phyloP scores from a whole-genome alignment of 2,113 vertebrate genomes.

The Gallinago undulata region DNA sequence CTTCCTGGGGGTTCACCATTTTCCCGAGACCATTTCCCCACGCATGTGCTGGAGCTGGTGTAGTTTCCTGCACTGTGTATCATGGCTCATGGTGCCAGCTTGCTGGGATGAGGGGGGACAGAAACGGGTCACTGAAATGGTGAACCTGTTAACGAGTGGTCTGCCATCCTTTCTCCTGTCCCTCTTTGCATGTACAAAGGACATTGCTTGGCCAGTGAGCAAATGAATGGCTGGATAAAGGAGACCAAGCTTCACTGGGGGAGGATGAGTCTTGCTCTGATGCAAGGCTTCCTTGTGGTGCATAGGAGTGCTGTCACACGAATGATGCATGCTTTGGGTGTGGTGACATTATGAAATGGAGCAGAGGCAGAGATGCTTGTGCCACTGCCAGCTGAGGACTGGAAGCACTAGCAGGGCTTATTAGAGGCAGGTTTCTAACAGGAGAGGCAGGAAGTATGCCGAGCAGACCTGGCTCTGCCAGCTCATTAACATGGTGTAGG shows the following conservation, averaged over 20 bases:
- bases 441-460: background rate
- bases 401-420: background rate
- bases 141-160: background rate
- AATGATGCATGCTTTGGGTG: accelerated
- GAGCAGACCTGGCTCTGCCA: background rate
- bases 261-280: background rate
- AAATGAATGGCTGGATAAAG: background rate
- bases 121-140: no score
- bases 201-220: background rate
- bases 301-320: accelerated
- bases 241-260: background rate
- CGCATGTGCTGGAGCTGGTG: accelerated
- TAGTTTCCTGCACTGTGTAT: accelerated
- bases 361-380: background rate
- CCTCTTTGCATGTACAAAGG: accelerated
- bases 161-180: background rate
- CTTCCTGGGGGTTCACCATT: background rate
- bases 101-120: background rate
- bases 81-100: accelerated
- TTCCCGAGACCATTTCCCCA: background rate
- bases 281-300: background rate
- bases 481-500: background rate
- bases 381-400: background rate
- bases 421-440: background rate
- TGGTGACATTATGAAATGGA: accelerated